A percentile compares a stretch with the other conserved stretches of the same genome.
phyloP scores from a whole-genome alignment of 2,113 vertebrate genomes.

The Nycticebus coucang region DNA sequence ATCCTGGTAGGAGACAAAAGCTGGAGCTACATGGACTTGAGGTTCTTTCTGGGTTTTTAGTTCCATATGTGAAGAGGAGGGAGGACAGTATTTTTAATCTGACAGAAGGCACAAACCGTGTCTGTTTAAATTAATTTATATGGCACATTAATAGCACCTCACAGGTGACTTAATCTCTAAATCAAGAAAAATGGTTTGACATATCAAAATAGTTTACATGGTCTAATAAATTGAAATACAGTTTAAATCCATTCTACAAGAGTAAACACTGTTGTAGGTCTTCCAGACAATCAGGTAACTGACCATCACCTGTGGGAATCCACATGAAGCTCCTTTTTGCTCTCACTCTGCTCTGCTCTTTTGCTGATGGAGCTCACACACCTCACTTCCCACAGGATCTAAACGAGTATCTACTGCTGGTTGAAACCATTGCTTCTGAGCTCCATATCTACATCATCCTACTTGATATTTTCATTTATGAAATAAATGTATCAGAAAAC shows the following conservation, averaged over 20 bases:
- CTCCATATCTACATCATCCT: neutral
- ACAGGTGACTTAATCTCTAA: neutral
- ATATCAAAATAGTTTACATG: constrained; percentile 23
- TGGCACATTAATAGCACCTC: neutral
- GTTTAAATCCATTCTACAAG: neutral
- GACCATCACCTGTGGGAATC: neutral
- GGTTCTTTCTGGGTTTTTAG: neutral
- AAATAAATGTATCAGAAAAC: no score
- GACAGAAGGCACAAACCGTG: neutral
- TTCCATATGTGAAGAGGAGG: neutral
- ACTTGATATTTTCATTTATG: neutral
- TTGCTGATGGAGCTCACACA: neutral
- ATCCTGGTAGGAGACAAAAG: neutral
- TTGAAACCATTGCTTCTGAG: neutral
- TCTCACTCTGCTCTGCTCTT: neutral
- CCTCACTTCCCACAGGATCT: neutral
- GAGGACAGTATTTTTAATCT: neutral
- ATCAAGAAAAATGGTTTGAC: constrained; percentile 4
- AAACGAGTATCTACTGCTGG: neutral
- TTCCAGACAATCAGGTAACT: neutral
- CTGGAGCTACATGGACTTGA: neutral
- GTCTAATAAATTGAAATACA: neutral
- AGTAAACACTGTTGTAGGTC: neutral
- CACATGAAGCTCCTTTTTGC: neutral
- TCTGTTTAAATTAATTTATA: constrained; percentile 14